phyloP scores from a whole-genome alignment of 2,888 invertebrate genomes.

The Sarcophaga subvicina region DNA sequence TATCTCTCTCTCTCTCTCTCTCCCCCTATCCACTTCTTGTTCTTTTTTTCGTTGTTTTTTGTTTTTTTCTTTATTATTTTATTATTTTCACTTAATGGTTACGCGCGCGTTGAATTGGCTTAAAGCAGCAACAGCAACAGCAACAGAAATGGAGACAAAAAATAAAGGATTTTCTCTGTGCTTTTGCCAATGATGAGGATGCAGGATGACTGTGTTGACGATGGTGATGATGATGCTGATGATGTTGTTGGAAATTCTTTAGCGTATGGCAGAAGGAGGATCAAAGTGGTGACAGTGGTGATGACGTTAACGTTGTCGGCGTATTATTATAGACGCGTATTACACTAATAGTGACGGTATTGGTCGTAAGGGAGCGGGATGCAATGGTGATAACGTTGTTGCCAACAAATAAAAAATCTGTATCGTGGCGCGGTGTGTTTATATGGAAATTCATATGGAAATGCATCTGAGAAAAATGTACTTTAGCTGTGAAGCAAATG shows the following conservation, averaged over 20 bases:
- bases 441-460: constrained; percentile 15
- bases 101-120: constrained; percentile 53
- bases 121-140: constrained; percentile 3
- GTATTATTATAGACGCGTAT: neutral
- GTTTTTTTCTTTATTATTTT: constrained; percentile 35
- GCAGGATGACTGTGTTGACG: constrained; percentile 19
- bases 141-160: constrained; percentile 16
- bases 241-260: neutral
- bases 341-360: neutral
- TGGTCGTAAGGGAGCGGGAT: too few relatives aligned
- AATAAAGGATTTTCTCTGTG: neutral
- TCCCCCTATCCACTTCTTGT: neutral
- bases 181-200: neutral
- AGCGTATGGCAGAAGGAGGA: neutral
- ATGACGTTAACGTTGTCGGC: constrained; percentile 19
- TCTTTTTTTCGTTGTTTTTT: neutral
- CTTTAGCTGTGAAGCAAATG: neutral
- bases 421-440: too few relatives aligned
- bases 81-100: constrained; percentile 59
- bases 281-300: neutral
- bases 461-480: constrained; percentile 14
- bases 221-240: constrained; percentile 18
- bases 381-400: neutral
- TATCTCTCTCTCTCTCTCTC: neutral
- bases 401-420: neutral